Conservation (phyloP, 2,888 invertebrate species). For the Cephus runcator region DNA sequence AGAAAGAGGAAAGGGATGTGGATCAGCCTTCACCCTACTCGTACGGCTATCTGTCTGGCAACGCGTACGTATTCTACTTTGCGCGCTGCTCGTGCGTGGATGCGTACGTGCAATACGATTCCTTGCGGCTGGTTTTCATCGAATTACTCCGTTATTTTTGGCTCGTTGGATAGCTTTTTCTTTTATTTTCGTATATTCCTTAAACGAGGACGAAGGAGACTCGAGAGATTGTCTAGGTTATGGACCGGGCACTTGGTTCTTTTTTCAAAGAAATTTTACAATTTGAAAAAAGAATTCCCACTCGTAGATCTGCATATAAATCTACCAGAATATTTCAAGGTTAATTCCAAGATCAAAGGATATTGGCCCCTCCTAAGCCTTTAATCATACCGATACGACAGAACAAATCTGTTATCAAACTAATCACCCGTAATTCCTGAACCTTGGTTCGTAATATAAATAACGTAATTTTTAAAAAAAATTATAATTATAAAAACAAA, state of each 20-base stretch:
- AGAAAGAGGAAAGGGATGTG: constrained; percentile 13
- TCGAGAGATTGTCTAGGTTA: neutral
- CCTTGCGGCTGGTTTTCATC: constrained; percentile 24
- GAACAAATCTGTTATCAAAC: neutral
- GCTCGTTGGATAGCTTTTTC: constrained; percentile 11
- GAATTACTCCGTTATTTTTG: constrained; percentile 22
- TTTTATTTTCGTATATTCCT: neutral
- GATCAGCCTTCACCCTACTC: constrained; percentile 12
- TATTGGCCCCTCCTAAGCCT: neutral
- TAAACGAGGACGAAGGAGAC: neutral
- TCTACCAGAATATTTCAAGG: neutral
- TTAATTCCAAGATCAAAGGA: neutral
- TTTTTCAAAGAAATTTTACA: neutral
- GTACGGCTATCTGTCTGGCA: constrained; percentile 1
- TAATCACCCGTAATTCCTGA: neutral
- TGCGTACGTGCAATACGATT: constrained; percentile 21
- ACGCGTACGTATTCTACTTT: constrained; percentile 3
- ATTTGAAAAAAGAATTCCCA: neutral
- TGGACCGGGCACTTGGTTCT: neutral
- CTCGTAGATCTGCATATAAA: neutral
- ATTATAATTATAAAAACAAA: neutral
- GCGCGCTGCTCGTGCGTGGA: neutral
- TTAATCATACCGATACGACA: neutral
- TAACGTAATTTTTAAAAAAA: neutral
- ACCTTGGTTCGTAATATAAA: no score